phyloP scores from a whole-genome alignment of 2,797 vertebrate genomes.

The Nyctibius grandis region DNA sequence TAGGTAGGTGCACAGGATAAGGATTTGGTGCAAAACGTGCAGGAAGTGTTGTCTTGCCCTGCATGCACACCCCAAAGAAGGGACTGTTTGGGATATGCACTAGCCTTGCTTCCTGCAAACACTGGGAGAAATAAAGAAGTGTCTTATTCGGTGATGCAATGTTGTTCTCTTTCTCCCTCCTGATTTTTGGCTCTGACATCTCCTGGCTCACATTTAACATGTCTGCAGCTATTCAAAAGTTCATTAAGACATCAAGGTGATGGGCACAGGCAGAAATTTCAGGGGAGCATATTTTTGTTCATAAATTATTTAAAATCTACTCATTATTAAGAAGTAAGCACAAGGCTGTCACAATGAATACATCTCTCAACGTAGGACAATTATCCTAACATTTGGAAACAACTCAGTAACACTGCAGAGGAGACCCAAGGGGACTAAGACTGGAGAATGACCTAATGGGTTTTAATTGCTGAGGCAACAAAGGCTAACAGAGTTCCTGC shows the following conservation, averaged over 20 bases:
- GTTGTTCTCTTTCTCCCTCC: background rate
- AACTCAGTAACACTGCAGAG: background rate
- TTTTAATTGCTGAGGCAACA: slow-evolving; percentile 24
- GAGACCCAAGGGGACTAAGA: background rate
- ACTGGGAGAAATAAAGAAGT: background rate
- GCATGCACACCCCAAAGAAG: background rate
- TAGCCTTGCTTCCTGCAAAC: background rate
- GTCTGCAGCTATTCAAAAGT: background rate
- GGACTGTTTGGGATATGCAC: background rate
- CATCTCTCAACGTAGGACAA: background rate
- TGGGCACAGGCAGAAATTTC: background rate
- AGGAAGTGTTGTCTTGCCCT: background rate
- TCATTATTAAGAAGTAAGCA: slow-evolving; percentile 13
- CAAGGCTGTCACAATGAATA: slow-evolving; percentile 12
- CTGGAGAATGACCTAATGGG: background rate
- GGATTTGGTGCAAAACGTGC: background rate
- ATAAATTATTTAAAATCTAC: slow-evolving; percentile 25
- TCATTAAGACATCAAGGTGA: slow-evolving; percentile 12
- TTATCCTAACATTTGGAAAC: slow-evolving; percentile 11
- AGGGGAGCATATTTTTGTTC: background rate
- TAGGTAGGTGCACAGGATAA: background rate
- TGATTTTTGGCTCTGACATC: background rate
- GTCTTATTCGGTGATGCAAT: background rate
- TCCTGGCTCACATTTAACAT: background rate
- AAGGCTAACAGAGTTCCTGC: background rate